These are phyloP conservation scores for Globia sparganii DNA, from an alignment of 2,888 invertebrate species.

Conservation along the genomic window DNA sequence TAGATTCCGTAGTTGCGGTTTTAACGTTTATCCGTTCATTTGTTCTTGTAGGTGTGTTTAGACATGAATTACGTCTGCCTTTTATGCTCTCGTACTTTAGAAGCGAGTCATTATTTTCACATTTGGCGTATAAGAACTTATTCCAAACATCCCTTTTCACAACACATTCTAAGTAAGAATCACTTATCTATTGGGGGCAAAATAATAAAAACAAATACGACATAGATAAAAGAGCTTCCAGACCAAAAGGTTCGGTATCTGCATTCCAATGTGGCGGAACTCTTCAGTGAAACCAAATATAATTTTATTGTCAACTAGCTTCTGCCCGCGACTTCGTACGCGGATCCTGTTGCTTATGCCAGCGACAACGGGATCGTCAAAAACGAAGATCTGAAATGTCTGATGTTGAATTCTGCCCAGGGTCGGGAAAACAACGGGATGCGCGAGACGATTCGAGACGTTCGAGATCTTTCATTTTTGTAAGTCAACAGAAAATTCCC, in stretches of 20 bases:
- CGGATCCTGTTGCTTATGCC: too few species aligned
- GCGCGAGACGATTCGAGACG: too few species aligned
- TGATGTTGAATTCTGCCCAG: too few species aligned
- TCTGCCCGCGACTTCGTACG: too few species aligned
- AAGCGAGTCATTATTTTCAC: conserved; percentile 16
- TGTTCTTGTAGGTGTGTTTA: conserved; percentile 57
- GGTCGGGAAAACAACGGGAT: too few species aligned
- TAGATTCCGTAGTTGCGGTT: conserved; percentile 70
- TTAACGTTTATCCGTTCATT: conserved; percentile 69
- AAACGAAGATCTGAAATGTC: too few species aligned
- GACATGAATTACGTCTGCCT: conserved; percentile 42
- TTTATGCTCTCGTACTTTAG: conserved; percentile 17
- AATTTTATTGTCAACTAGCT: conserved; percentile 54
- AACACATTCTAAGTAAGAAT: conserved; percentile 32
- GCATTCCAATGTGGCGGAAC: conserved; percentile 45
- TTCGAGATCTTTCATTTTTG: too few species aligned
- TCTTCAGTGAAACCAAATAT: conserved; percentile 47
- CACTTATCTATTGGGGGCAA: conserved; percentile 31
- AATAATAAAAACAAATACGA: conserved; percentile 46
- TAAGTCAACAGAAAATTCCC: too few species aligned
- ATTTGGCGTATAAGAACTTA: conserved; percentile 5
- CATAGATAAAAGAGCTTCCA: conserved; percentile 33
- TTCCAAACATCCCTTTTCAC: conserved; percentile 9
- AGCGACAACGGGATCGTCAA: too few species aligned
- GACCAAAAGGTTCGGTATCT: conserved; percentile 40